Base-by-base conservation (phyloP, 2,888 invertebrate genomes). In the Cheilosia grossa region DNA sequence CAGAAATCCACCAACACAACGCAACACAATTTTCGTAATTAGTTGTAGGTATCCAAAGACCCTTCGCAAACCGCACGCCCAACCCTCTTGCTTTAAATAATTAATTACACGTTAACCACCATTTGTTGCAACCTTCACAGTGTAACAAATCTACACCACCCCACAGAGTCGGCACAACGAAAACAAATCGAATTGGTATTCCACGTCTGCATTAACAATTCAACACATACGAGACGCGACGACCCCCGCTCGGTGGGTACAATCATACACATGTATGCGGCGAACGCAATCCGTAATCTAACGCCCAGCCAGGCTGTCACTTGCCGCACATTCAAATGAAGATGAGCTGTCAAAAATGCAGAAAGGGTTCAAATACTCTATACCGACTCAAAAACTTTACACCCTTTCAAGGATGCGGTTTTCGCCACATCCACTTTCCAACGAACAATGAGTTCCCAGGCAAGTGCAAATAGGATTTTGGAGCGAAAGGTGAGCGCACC, bases 61-160 rank as follows among this genome's bases (percentile, higher is more conserved):
- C 59, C 59, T 73, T 19, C 19, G 21, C 13, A 49, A 79, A 64
- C 58, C 70, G 7, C 56, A 72, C 63, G 24, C 33, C 17, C 30
- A 59, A 66, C 79, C 58, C 59, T 30, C 51, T 64, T 40, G 51
- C 51, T 66, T 66, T 79, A 59, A 79, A 79, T 79, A 79, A 79
- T 79, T 73, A 73, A 79, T 79, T 56, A 66, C 37, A 59, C 63
- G 33, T 59, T 19, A 59, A 53, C 79, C 72, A 15, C 51, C 24
- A n/a, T 66, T 19, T 30, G 30, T n/a, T 33, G 63, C 33, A 49
- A 49, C 6, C 49, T 44, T 59, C 24, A 15, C 9, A 27, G 51
- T 17, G 51, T n/a, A 21, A 37, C 61, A 61, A 53, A 51, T 61
- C 51, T 17, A 56, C 56, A 37, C 63, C 47, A 17, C 51, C 59